Conservation (phyloP, 2,797 vertebrate species). For the Euphonia xanthogaster region DNA sequence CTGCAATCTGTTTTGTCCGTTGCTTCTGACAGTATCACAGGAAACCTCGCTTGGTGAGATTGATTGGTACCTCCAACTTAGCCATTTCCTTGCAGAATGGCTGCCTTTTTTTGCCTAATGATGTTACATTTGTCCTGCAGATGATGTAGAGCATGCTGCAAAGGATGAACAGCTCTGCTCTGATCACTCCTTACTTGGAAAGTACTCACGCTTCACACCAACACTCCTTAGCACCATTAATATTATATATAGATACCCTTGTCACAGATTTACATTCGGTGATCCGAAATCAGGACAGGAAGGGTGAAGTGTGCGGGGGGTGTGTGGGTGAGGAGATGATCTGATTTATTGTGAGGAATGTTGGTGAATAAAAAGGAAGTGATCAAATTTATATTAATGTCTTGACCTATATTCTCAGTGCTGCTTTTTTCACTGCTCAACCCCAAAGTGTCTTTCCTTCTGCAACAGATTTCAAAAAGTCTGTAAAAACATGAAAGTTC, state of each 20-base stretch:
- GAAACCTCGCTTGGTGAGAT: constrained; percentile 81
- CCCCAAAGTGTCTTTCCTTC: constrained; percentile 45
- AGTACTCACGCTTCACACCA: constrained; percentile 80
- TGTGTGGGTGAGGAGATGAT: constrained; percentile 62
- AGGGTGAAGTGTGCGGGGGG: constrained; percentile 75
- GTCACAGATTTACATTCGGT: constrained; percentile 93
- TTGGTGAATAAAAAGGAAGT: constrained; percentile 82
- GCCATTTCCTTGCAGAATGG: constrained; percentile 88
- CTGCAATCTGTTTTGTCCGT: constrained; percentile 78
- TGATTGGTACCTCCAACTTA: constrained; percentile 87
- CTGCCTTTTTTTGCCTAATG: constrained; percentile 87
- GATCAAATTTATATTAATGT: constrained; percentile 85
- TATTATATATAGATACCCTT: constrained; percentile 99
- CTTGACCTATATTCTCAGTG: constrained; percentile 77
- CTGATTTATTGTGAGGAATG: constrained; percentile 79
- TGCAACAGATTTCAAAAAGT: constrained; percentile 33
- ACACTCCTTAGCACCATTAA: constrained; percentile 89
- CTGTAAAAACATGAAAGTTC: not conserved
- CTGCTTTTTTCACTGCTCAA: constrained; percentile 59
- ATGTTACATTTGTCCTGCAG: constrained; percentile 94
- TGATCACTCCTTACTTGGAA: constrained; percentile 91
- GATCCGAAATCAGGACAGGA: constrained; percentile 85
- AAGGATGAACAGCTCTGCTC: constrained; percentile 82
- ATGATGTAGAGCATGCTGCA: constrained; percentile 78
- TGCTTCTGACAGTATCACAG: constrained; percentile 78